Conservation (phyloP, 92 coral and sea anemone species). For the Phymanthus crucifer region DNA sequence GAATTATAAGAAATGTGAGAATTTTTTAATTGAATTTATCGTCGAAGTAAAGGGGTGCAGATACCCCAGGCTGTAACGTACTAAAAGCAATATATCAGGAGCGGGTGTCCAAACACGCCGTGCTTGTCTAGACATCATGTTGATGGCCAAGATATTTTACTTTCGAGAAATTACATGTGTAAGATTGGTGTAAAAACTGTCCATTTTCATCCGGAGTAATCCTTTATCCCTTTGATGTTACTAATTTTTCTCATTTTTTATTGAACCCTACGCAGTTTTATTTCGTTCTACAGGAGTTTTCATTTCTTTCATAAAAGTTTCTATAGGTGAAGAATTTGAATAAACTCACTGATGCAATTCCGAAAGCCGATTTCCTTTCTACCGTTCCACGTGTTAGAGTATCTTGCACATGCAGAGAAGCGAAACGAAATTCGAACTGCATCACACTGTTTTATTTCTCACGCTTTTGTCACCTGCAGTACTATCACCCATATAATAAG, state of each 20-base stretch:
- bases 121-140: constrained; percentile 6
- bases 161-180: not conserved
- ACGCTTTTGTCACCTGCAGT: constrained; percentile 27
- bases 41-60: not conserved
- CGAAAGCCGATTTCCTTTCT: not conserved
- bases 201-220: too few species aligned
- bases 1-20: not conserved
- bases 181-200: not conserved
- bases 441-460: constrained; percentile 12
- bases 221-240: too few species aligned
- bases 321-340: not conserved
- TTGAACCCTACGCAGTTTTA: not conserved
- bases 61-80: not conserved
- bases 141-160: not conserved
- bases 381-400: not conserved
- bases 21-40: not conserved
- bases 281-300: not conserved
- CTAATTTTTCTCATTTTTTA: not conserved
- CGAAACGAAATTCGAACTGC: not conserved
- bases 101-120: not conserved
- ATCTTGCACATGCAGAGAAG: not conserved
- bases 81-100: not conserved
- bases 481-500: constrained; percentile 4
- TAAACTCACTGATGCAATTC: not conserved
- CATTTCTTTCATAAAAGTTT: not conserved